Evolutionary conservation across 1,140 invertebrate genomes (phyloP).

Genomic region (Phortica variegata): DNA sequence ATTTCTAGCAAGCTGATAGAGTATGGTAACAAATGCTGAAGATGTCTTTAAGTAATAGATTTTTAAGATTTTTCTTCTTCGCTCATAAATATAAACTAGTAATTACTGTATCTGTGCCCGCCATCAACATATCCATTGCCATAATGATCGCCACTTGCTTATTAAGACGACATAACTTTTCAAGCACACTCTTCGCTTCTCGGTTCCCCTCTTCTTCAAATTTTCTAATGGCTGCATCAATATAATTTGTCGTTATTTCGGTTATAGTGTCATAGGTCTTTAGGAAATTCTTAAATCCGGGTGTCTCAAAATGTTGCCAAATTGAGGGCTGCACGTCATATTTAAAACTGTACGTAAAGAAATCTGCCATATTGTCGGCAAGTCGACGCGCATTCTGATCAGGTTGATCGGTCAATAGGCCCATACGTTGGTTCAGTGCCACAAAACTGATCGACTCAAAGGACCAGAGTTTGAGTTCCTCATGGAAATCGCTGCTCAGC

Average conservation of each 20-base stretch:
- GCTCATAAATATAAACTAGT: neutral
- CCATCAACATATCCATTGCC: slow-evolving; percentile 72
- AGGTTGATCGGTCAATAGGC: slow-evolving; percentile 58
- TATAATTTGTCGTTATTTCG: slow-evolving; percentile 33
- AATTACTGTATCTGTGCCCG: slow-evolving; percentile 73
- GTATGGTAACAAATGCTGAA: slow-evolving; percentile 34
- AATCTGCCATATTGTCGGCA: slow-evolving; percentile 63
- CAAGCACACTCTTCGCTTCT: slow-evolving; percentile 61
- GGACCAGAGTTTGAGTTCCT: slow-evolving; percentile 69
- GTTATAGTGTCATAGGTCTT: slow-evolving; percentile 54
- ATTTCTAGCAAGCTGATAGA: slow-evolving; percentile 57
- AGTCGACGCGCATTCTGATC: slow-evolving; percentile 52
- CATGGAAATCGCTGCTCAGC: slow-evolving; percentile 62
- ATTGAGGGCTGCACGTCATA: slow-evolving; percentile 66
- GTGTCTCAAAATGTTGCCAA: slow-evolving; percentile 65
- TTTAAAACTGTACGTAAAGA: slow-evolving; percentile 58
- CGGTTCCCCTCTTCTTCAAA: slow-evolving; percentile 59
- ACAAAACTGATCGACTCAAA: slow-evolving; percentile 71
- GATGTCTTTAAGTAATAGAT: slow-evolving; percentile 20
- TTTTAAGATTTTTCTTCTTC: neutral
- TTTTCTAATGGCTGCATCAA: slow-evolving; percentile 42
- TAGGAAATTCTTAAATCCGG: slow-evolving; percentile 62
- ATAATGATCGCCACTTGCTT: slow-evolving; percentile 65
- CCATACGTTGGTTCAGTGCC: slow-evolving; percentile 60
- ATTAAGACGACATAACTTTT: slow-evolving; percentile 64